Conservation (phyloP, 2,113 vertebrate genomes). For the Columba janthina region DNA sequence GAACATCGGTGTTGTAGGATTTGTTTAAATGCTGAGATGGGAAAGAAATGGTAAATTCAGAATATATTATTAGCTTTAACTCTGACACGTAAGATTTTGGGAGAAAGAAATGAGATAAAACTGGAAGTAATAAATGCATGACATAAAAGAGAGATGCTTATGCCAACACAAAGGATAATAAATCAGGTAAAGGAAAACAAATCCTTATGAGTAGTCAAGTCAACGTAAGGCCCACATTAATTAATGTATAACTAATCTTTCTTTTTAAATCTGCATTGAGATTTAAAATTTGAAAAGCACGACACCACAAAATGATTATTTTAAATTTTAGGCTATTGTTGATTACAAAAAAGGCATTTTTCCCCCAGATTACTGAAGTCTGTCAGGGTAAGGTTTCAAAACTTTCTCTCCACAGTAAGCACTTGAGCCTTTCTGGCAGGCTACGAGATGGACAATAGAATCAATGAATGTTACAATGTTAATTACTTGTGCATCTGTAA, state of each 20-base stretch:
- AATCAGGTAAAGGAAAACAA: not conserved
- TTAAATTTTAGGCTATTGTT: not conserved
- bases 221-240: not conserved
- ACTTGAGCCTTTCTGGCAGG: not conserved
- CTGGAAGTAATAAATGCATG: not conserved
- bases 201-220: not conserved
- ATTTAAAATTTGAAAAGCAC: not conserved
- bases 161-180: not conserved
- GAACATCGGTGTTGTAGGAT: slow-evolving; percentile 88
- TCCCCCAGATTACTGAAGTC: not conserved
- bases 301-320: not conserved
- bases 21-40: slow-evolving; percentile 90
- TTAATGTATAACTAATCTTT: not conserved
- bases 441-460: not conserved
- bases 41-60: slow-evolving; percentile 44
- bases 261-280: not conserved
- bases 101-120: not conserved
- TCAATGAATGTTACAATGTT: not conserved
- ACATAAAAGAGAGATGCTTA: not conserved
- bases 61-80: not conserved
- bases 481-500: not conserved
- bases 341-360: not conserved
- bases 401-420: not conserved
- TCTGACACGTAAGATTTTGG: not conserved
- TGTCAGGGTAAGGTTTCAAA: not conserved